phyloP scores from a whole-genome alignment of 1,140 invertebrate species.

The Diorhabda carinulata region DNA sequence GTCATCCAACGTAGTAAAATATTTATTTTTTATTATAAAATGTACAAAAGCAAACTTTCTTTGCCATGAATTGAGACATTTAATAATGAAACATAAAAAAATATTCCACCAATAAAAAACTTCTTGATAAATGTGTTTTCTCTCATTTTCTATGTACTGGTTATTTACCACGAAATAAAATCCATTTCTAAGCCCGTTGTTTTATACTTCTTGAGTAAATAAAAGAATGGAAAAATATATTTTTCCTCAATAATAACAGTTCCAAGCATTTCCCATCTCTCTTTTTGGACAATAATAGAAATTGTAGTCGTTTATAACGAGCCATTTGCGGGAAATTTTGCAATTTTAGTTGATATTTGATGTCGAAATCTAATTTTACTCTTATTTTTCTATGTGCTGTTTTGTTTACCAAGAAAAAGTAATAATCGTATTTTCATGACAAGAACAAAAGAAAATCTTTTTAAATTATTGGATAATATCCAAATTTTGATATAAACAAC shows the following conservation, averaged over 20 bases:
- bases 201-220: not conserved
- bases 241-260: too few species aligned
- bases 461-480: not conserved
- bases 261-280: not conserved
- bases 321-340: constrained; percentile 10
- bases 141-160: not conserved
- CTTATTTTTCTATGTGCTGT: not conserved
- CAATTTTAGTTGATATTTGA: not conserved
- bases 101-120: too few species aligned
- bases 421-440: not conserved
- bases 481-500: not conserved
- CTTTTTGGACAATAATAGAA: constrained; percentile 19
- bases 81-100: too few species aligned
- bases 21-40: too few species aligned
- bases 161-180: not conserved
- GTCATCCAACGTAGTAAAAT: too few species aligned
- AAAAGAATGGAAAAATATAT: too few species aligned
- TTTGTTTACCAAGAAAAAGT: not conserved
- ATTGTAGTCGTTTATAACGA: constrained; percentile 19
- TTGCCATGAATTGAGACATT: too few species aligned
- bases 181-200: not conserved
- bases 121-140: not conserved
- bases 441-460: not conserved
- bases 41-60: too few species aligned
- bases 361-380: not conserved